A percentile compares a stretch with the other conserved stretches of the same genome.
Conservation (phyloP, 1,140 invertebrate species). For the Zophobas morio region DNA sequence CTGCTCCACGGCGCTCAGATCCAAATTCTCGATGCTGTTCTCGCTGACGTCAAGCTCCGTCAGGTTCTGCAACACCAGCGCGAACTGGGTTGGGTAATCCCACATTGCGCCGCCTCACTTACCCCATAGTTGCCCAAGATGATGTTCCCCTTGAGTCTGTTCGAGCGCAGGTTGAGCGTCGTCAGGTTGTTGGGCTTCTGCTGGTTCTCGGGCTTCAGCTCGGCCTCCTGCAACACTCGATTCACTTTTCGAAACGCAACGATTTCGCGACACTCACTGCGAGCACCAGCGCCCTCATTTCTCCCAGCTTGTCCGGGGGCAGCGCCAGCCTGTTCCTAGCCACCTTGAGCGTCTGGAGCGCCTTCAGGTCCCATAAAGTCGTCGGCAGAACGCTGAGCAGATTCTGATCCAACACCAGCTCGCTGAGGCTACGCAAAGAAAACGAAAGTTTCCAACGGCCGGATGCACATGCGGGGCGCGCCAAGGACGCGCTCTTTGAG, state of each 20-base stretch:
- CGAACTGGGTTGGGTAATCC: slow-evolving; percentile 34
- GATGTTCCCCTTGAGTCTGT: slow-evolving; percentile 85
- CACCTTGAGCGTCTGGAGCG: slow-evolving; percentile 74
- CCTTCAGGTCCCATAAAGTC: slow-evolving; percentile 72
- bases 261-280: slow-evolving; percentile 57
- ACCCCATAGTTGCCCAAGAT: slow-evolving; percentile 88
- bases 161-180: slow-evolving; percentile 81
- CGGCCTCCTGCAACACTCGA: slow-evolving; percentile 52
- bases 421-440: slow-evolving; percentile 72
- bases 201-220: slow-evolving; percentile 54
- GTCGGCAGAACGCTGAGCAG: slow-evolving; percentile 75
- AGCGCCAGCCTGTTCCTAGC: slow-evolving; percentile 73
- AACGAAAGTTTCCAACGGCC: slow-evolving; percentile 58
- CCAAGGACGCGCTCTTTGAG: slow-evolving; percentile 55
- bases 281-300: slow-evolving; percentile 70
- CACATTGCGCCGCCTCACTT: slow-evolving; percentile 64
- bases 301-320: slow-evolving; percentile 69
- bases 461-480: slow-evolving; percentile 65
- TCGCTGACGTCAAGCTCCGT: slow-evolving; percentile 85
- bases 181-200: slow-evolving; percentile 67
- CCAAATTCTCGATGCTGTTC: slow-evolving; percentile 82
- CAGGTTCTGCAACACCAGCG: slow-evolving; percentile 71
- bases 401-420: slow-evolving; percentile 81
- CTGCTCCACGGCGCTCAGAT: slow-evolving; percentile 79
- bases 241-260: background rate